Percentiles rank a stretch among this genome's conserved stretches.
Conservation (phyloP, 2,888 invertebrate species). For the Synanthedon tipuliformis region DNA sequence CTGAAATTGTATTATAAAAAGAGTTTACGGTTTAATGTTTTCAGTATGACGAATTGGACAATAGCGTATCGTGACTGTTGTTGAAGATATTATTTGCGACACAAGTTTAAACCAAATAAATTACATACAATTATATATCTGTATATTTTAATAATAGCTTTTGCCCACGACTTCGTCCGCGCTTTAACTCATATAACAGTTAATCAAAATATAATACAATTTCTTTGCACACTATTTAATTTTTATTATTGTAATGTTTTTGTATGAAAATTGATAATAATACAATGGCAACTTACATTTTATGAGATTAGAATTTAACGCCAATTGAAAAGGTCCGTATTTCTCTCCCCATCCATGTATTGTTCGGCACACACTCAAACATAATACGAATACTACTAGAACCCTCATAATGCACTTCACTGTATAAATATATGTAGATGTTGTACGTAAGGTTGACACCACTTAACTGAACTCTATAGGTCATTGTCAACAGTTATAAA, state of each 20-base stretch:
- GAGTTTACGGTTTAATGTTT: too few relatives aligned
- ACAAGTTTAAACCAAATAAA: too few relatives aligned
- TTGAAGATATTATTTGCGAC: too few relatives aligned
- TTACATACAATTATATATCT: too few relatives aligned
- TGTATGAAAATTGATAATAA: neutral
- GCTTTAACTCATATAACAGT: neutral
- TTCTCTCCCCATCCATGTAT: constrained; percentile 33
- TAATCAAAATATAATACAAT: neutral
- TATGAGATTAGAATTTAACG: constrained; percentile 35
- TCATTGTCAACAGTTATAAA: neutral
- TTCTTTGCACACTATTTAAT: neutral
- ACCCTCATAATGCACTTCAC: neutral
- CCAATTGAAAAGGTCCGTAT: constrained; percentile 47
- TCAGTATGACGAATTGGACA: too few relatives aligned
- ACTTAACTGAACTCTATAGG: neutral
- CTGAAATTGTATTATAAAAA: too few relatives aligned
- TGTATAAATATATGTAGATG: neutral
- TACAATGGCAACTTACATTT: constrained; percentile 41
- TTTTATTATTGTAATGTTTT: neutral
- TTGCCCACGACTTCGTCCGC: too few relatives aligned
- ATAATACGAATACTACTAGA: neutral
- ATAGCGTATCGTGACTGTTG: too few relatives aligned
- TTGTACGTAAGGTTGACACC: neutral
- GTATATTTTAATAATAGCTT: too few relatives aligned
- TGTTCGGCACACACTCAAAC: neutral